Base-by-base conservation (phyloP, 2,797 vertebrate species). In the Harpagifer antarcticus region DNA sequence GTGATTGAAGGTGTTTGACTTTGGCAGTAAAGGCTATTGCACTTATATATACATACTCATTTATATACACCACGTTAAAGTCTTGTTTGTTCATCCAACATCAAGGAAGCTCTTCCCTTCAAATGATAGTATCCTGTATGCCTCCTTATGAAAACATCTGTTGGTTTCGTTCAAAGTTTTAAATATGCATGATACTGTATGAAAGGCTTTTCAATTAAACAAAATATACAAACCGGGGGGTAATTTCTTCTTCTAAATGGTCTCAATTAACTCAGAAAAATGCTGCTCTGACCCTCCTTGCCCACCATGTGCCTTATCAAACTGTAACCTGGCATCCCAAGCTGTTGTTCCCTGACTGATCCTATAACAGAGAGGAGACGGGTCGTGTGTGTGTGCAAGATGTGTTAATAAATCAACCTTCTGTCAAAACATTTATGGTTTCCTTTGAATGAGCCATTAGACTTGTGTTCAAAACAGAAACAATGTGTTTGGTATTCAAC, bases 361-460 rank as follows among this genome's bases (percentile, higher is more conserved):
- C 31, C 48, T 69, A 78, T 84, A 89, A 87, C 73, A 84, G 47
- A 83, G 59, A 57, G 31, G n/a, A 56, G 66, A 6, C 2, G 1
- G 40, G 60, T 79, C 72, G 0, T 23, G 23, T 23, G 23, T 23
- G 23, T 23, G 23, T 23, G 45, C 82, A 60, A 27, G 78, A 75
- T 23, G 1, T 78, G 70, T 59, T 74, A 68, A 86, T 87, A 68
- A 86, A 85, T 83, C 70, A 78, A 69, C 72, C 61, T 59, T 54
- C 20, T 88, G 65, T 83, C 85, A 86, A 83, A 88, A 81, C 78
- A 82, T 83, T 27, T 40, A 59, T 49, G 43, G 85, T 70, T 82
- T 74, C 68, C 68, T 73, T 79, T 70, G 20, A 19, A 72, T 47
- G 63, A 71, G 54, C 63, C 40, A 72, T 86, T 87, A 37, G 79